These are phyloP conservation scores for Cylloceria caligata DNA, from an alignment of 2,888 invertebrate species.

Conservation along the genomic window DNA sequence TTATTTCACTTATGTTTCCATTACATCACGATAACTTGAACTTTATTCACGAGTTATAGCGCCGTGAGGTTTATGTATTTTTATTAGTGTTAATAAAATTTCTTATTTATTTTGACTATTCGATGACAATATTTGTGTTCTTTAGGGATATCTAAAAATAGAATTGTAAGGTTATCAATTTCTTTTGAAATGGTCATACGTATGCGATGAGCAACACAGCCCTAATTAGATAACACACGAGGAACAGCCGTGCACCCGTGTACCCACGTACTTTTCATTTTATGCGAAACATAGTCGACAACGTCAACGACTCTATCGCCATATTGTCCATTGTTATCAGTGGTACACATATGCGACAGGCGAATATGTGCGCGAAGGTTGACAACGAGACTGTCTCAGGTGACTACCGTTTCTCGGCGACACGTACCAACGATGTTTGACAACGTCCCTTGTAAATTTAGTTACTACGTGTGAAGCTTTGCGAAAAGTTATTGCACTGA, in stretches of 20 bases:
- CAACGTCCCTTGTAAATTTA: constrained; percentile 49
- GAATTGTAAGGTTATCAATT: not conserved
- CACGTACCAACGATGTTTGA: constrained; percentile 39
- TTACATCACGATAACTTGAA: not conserved
- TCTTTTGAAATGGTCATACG: not conserved
- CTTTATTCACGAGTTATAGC: not conserved
- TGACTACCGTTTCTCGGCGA: constrained; percentile 47
- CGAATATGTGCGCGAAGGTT: constrained; percentile 33
- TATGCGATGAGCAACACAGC: constrained; percentile 1
- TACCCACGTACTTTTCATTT: constrained; percentile 1
- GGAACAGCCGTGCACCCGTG: not conserved
- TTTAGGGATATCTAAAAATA: not conserved
- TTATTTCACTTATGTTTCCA: not conserved
- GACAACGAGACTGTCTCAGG: constrained; percentile 53
- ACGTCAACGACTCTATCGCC: constrained; percentile 24
- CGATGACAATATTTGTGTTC: not conserved
- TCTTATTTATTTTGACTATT: not conserved
- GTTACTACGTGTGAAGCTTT: not conserved
- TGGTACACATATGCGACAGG: constrained; percentile 18
- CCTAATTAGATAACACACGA: constrained; percentile 33
- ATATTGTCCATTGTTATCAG: constrained; percentile 59
- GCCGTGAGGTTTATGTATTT: not conserved
- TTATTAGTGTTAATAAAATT: not conserved
- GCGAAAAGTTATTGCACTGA: constrained; percentile 13
- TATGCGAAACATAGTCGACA: constrained; percentile 22